Evolutionary conservation across 2,797 vertebrate species (phyloP).

Genomic region (Falco biarmicus): DNA sequence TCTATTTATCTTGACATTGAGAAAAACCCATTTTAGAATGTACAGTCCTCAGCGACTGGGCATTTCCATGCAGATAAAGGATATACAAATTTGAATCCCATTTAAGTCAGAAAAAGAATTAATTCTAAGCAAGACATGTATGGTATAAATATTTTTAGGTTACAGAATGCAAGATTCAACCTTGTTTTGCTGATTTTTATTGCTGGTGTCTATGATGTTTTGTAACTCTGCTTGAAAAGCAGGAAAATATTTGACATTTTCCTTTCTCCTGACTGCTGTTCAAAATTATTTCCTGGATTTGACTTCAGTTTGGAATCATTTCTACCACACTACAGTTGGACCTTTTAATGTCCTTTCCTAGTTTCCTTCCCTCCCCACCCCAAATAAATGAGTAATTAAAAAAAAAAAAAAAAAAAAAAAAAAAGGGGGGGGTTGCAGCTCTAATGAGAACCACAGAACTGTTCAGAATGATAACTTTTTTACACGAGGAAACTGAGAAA

Average conservation of each 20-base stretch:
- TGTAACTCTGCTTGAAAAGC: background rate
- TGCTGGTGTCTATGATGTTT: background rate
- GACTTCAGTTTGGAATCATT: background rate
- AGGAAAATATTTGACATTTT: background rate
- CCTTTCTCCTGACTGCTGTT: background rate
- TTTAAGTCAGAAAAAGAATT: background rate
- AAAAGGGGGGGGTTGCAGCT: background rate
- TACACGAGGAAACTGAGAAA: background rate
- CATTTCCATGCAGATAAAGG: background rate
- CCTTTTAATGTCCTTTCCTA: background rate
- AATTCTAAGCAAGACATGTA: background rate
- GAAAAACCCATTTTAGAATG: background rate
- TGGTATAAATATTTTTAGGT: background rate
- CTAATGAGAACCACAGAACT: background rate
- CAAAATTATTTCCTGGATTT: background rate
- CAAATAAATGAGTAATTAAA: background rate
- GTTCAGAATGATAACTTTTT: background rate
- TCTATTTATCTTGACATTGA: background rate
- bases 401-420: accelerated
- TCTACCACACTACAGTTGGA: background rate
- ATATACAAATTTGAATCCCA: background rate
- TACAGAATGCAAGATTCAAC: background rate
- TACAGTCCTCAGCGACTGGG: background rate
- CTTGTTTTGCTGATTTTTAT: background rate
- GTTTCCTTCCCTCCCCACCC: background rate